Evolutionary conservation across 2,113 vertebrate species (phyloP).

Genomic region (Glareola pratincola): DNA sequence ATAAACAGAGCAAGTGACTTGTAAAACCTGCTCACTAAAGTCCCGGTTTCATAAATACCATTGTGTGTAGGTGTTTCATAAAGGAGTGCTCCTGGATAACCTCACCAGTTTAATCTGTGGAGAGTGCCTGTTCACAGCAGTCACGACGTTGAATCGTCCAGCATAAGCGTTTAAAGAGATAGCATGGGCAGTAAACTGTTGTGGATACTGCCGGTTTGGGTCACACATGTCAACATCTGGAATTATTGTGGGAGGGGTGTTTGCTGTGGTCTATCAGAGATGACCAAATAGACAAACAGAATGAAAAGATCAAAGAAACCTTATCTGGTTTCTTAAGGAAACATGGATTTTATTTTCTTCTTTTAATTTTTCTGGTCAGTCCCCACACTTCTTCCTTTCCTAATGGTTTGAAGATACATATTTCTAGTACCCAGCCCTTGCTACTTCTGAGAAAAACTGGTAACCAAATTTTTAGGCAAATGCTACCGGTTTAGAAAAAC

Average conservation of each 20-base stretch:
- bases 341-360: background rate
- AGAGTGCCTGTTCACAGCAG: background rate
- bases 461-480: background rate
- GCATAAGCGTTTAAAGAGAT: background rate
- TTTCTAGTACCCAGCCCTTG: background rate
- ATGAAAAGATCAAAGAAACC: background rate
- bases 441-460: background rate
- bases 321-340: background rate
- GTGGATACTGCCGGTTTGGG: rapidly evolving
- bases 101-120: background rate
- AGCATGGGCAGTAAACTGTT: rapidly evolving
- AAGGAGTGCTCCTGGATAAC: background rate
- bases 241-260: background rate
- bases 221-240: background rate
- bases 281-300: background rate
- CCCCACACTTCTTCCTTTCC: background rate
- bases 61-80: background rate
- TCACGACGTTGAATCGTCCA: background rate
- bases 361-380: background rate
- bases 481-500: background rate
- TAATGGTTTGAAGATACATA: background rate
- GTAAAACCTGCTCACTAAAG: background rate
- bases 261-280: background rate
- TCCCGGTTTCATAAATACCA: background rate
- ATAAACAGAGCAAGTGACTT: background rate